Base-by-base conservation (phyloP, 2,797 vertebrate species). In the Selene dorsalis region DNA sequence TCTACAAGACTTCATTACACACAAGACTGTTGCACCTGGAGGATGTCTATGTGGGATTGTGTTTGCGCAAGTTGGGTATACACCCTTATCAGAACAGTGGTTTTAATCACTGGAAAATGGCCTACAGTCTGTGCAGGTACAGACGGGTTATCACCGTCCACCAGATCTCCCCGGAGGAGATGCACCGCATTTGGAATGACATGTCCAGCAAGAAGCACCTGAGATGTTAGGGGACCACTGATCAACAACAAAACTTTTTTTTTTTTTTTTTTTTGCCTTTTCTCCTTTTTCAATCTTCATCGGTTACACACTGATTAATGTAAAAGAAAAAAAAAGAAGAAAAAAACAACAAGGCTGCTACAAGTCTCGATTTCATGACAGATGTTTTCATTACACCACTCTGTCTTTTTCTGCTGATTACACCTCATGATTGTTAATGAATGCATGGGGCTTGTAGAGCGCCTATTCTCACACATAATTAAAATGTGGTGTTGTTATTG, bases 171-270 rank as follows among this genome's bases (percentile, higher is more conserved):
- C 97, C 98, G 0, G 97, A 98, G 93, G 97, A 99, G 94, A 99
- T 99, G 96, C 98, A 99, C 90, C 96, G 96, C 62, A 97, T 99
- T 92, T 99, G 97, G 97, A 99, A 98, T 39, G 98, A 99, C 92
- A 99, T 99, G 98, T 96, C 97, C 88, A 99, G 97, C 95, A 99
- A 99, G 94, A 99, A 98, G 88, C 97, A 99, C 94, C 96, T 99
- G 78, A 95, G 96, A 93, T 99, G 98, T 95, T 99, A 96, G 90
- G 58, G 82, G 77, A 82, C 74, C 35, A 56, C 41, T 47, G 53
- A 57, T 76, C 72, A 63, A 70, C 18, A 62, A 32, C 55, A 14
- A 35, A 35, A 17, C 22, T 16, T 61, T 60, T 32, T 47, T 9
- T 10, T 2, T 62, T n/a, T 61, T 28, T 20, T 11, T 2, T 30